These are phyloP conservation scores for Nymphalis c-album DNA, from an alignment of 2,888 invertebrate genomes.

Conservation along the genomic window DNA sequence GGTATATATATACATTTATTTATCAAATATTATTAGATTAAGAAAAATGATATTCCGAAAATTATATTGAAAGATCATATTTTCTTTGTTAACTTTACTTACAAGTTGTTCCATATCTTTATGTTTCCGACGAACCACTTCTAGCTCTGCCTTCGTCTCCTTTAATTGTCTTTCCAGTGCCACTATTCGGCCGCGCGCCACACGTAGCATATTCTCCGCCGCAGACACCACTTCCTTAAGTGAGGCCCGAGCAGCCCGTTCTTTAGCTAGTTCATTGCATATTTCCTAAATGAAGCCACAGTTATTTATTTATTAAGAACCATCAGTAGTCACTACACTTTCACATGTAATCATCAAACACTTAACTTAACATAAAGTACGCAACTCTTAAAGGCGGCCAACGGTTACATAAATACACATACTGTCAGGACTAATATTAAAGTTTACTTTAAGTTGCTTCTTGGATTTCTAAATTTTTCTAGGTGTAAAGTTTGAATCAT, in stretches of 20 bases:
- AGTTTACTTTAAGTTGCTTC: too few species aligned
- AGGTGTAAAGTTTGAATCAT: neutral
- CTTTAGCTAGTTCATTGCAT: conserved; percentile 61
- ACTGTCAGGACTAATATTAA: too few species aligned
- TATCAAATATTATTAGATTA: too few species aligned
- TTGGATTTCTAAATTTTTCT: too few species aligned
- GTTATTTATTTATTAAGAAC: too few species aligned
- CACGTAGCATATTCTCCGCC: conserved; percentile 70
- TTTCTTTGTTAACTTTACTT: conserved; percentile 40
- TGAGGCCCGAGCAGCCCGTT: conserved; percentile 63
- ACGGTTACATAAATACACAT: neutral
- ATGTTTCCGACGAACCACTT: conserved; percentile 60
- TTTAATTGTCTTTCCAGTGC: conserved; percentile 68
- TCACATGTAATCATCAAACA: too few species aligned
- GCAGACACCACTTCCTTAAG: conserved; percentile 65
- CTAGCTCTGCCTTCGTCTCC: conserved; percentile 60
- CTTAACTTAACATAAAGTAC: too few species aligned
- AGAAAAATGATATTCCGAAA: too few species aligned
- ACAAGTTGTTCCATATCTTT: conserved; percentile 74
- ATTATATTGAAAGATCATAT: too few species aligned
- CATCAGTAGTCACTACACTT: too few species aligned
- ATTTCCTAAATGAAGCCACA: conserved; percentile 45
- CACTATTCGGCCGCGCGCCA: conserved; percentile 65
- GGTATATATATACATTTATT: too few species aligned
- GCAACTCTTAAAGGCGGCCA: too few species aligned